These are phyloP conservation scores for Nerophis ophidion DNA, from an alignment of 2,113 vertebrate genomes.

Conservation along the genomic window DNA sequence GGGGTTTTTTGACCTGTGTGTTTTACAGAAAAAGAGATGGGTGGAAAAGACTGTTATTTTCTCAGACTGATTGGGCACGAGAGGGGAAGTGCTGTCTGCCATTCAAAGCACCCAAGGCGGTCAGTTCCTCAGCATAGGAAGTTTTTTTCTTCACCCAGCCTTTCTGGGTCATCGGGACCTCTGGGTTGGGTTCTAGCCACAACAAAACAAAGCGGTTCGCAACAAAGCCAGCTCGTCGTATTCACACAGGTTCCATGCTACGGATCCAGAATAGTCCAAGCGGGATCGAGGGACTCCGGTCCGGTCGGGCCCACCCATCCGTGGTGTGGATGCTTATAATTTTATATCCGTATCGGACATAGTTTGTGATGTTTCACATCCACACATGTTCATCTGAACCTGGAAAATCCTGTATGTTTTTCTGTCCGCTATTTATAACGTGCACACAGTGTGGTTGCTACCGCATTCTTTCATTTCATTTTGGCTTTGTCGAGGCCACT, in stretches of 20 bases:
- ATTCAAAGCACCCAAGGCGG: constrained; percentile 21
- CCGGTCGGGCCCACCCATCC: constrained; percentile 53
- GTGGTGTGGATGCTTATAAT: constrained; percentile 39
- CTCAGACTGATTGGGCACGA: constrained; percentile 47
- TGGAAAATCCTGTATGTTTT: constrained; percentile 14
- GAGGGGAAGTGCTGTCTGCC: constrained; percentile 56
- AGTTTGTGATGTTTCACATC: constrained; percentile 34
- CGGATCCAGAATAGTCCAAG: constrained; percentile 40
- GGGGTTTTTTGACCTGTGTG: background rate
- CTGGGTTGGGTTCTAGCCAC: constrained; percentile 37
- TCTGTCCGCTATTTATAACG: constrained; percentile 33
- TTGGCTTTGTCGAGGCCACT: constrained; percentile 57
- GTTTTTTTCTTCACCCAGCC: constrained; percentile 30
- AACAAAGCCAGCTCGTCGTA: constrained; percentile 35
- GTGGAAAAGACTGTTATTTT: constrained; percentile 48
- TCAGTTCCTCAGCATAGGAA: constrained; percentile 46
- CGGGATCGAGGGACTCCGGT: constrained; percentile 49
- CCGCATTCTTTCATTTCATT: constrained; percentile 51
- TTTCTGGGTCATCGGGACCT: constrained; percentile 39
- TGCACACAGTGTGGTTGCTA: constrained; percentile 38
- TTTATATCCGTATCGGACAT: constrained; percentile 33
- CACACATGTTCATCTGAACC: constrained; percentile 23
- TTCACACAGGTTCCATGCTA: constrained; percentile 37
- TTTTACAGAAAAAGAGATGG: constrained; percentile 42
- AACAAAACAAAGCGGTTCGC: constrained; percentile 58